phyloP scores from a whole-genome alignment of 2,113 vertebrate genomes.

The Trochalopteron elliotii region DNA sequence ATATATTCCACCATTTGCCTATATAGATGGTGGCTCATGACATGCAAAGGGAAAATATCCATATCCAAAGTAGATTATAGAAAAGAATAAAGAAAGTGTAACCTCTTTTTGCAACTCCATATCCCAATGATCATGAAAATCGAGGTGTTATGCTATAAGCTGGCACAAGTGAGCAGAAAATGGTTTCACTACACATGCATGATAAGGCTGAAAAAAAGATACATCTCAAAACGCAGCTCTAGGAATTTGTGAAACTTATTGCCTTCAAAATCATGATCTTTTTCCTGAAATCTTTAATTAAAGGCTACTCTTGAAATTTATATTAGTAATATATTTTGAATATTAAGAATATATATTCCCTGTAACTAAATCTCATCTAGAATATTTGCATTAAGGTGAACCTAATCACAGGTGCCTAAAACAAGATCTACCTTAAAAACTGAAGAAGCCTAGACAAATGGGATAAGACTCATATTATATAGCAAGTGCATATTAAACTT shows the following conservation, averaged over 20 bases:
- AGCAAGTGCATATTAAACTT: background rate
- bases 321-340: background rate
- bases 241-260: background rate
- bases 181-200: background rate
- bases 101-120: background rate
- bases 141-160: rapidly evolving
- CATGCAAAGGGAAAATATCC: background rate
- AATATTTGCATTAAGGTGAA: background rate
- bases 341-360: background rate
- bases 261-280: background rate
- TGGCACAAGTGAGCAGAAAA: background rate
- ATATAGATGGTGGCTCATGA: background rate
- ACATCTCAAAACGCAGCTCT: background rate
- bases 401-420: background rate
- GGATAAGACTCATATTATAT: background rate
- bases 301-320: background rate
- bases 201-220: background rate
- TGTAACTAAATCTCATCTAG: background rate
- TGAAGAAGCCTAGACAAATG: background rate
- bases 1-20: background rate
- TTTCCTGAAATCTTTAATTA: background rate
- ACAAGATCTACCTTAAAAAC: background rate
- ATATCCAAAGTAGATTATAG: background rate
- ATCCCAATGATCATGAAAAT: background rate
- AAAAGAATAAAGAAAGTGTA: background rate